Evolutionary conservation across 2,113 vertebrate genomes (phyloP).

Genomic region (Panurus biarmicus): DNA sequence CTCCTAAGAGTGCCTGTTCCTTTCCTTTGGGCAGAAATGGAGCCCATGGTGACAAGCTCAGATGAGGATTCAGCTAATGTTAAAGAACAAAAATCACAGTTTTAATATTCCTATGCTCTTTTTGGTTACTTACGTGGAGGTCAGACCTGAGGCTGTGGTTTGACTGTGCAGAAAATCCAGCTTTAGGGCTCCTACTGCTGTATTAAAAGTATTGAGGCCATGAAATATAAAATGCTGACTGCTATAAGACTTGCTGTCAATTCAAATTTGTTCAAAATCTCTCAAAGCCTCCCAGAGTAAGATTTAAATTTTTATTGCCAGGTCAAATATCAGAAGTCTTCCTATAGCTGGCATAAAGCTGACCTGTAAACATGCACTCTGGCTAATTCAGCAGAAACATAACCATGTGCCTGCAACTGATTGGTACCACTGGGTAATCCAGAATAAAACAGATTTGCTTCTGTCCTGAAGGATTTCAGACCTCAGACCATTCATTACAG

Average conservation of each 20-base stretch:
- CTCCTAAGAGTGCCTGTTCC: neutral
- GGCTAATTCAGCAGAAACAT: conserved; percentile 32
- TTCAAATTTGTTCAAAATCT: conserved; percentile 40
- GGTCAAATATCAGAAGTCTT: conserved; percentile 11
- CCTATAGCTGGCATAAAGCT: neutral
- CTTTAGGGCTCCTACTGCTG: neutral
- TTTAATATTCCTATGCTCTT: neutral
- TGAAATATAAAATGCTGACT: conserved; percentile 15
- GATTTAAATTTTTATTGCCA: conserved; percentile 40
- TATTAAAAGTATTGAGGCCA: neutral
- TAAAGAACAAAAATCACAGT: neutral
- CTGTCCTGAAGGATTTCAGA: neutral
- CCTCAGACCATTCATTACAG: neutral
- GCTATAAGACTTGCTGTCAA: conserved; percentile 29
- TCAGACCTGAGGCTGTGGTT: neutral
- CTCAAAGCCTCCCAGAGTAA: neutral
- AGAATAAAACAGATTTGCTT: neutral
- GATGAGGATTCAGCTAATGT: neutral
- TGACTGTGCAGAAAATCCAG: conserved; percentile 11
- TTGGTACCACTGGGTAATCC: neutral
- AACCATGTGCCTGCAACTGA: neutral
- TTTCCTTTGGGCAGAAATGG: neutral
- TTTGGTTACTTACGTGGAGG: neutral
- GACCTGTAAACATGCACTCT: conserved; percentile 1
- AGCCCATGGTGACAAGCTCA: neutral